Percentiles rank a stretch among this genome's conserved stretches.
Conservation (phyloP, 2,113 vertebrate genomes). For the Gadus macrocephalus region DNA sequence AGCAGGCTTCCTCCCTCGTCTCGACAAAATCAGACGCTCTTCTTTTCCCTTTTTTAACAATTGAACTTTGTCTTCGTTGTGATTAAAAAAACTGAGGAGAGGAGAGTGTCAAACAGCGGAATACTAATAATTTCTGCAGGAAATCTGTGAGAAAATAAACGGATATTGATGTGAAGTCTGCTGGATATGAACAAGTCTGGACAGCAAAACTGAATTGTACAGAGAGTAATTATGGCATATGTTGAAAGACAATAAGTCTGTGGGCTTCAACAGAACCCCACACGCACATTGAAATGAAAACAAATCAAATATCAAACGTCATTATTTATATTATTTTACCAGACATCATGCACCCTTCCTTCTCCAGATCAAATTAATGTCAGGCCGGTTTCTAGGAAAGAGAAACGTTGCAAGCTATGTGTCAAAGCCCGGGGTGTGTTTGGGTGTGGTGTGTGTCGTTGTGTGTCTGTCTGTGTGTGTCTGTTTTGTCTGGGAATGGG, state of each 20-base stretch:
- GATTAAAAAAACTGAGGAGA: constrained; percentile 23
- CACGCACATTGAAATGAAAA: no score
- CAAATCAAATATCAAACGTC: no score
- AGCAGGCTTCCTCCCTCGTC: constrained; percentile 38
- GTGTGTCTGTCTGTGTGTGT: no score
- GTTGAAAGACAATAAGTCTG: constrained; percentile 17
- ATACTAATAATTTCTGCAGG: constrained; percentile 45
- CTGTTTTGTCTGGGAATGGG: no score
- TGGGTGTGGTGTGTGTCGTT: no score
- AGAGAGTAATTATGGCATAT: constrained; percentile 38
- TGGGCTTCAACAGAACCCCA: constrained; percentile 10
- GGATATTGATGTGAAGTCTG: constrained; percentile 15
- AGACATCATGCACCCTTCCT: no score
- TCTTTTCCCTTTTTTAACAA: constrained; percentile 12
- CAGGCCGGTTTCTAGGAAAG: no score
- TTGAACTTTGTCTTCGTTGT: constrained; percentile 45
- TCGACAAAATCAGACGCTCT: constrained; percentile 52
- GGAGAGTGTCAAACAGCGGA: constrained; percentile 35
- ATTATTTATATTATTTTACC: no score
- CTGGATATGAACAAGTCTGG: constrained; percentile 28
- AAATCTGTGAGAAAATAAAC: constrained; percentile 38
- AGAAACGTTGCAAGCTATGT: no score
- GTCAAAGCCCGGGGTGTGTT: no score
- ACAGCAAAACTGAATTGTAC: constrained; percentile 16
- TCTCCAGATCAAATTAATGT: no score